A percentile compares a stretch with the other conserved stretches of the same genome.
Conservation (phyloP, 2,888 invertebrate genomes). For the Theretra japonica region DNA sequence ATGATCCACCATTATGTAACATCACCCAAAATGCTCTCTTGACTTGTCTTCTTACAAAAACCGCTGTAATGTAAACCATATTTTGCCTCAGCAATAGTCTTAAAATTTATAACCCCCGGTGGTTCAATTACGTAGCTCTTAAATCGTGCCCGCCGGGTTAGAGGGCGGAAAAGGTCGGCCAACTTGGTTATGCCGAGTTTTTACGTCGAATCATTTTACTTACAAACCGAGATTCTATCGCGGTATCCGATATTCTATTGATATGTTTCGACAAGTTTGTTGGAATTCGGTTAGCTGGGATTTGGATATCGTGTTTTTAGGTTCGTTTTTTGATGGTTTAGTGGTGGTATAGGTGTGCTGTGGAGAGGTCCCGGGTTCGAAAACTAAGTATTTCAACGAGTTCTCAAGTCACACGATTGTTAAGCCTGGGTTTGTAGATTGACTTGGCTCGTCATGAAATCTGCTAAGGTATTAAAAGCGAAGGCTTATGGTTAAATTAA, state of each 20-base stretch:
- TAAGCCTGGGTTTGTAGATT: too few relatives aligned
- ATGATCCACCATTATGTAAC: background rate
- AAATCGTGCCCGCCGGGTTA: constrained; percentile 12
- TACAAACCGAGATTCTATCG: background rate
- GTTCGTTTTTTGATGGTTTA: background rate
- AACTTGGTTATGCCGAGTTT: constrained; percentile 16
- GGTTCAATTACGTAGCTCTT: constrained; percentile 22
- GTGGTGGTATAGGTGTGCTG: too few relatives aligned
- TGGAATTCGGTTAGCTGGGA: background rate
- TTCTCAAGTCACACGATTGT: too few relatives aligned
- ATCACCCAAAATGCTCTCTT: background rate
- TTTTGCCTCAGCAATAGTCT: constrained; percentile 22
- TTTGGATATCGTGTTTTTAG: background rate
- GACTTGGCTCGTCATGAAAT: too few relatives aligned
- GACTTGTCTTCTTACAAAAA: background rate
- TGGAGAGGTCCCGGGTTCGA: too few relatives aligned
- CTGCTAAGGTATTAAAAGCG: too few relatives aligned
- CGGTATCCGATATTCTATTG: constrained; percentile 5
- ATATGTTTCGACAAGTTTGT: background rate
- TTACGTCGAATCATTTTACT: constrained; percentile 26
- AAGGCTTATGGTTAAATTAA: too few relatives aligned
- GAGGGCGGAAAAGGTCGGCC: constrained; percentile 16
- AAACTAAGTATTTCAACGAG: too few relatives aligned
- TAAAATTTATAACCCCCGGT: constrained; percentile 22
- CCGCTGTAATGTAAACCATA: background rate